A percentile compares a stretch with the other conserved stretches of the same genome.
Evolutionary conservation across 2,888 invertebrate species (phyloP).

Genomic region (Priocnemis perturbator): DNA sequence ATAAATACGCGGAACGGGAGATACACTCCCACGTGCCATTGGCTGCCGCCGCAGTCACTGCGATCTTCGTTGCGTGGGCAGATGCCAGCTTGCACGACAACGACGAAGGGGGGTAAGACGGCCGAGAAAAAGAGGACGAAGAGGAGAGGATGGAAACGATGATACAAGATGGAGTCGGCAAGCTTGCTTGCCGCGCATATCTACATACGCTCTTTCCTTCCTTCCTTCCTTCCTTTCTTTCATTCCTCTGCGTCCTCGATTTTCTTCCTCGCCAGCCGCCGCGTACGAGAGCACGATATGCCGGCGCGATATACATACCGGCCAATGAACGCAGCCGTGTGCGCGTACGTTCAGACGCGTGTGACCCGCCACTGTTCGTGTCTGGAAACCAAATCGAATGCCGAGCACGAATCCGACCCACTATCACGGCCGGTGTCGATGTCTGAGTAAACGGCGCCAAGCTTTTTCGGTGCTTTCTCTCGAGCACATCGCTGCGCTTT

Average conservation of each 20-base stretch:
- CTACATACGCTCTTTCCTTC: constrained; percentile 35
- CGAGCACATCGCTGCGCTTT: too few relatives aligned
- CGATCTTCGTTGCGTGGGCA: constrained; percentile 56
- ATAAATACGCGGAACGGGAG: constrained; percentile 50
- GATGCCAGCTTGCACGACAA: constrained; percentile 65
- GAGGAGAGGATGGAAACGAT: constrained; percentile 13
- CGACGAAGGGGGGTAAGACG: constrained; percentile 29
- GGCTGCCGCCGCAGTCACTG: constrained; percentile 20
- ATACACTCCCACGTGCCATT: constrained; percentile 46
- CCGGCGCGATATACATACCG: not conserved
- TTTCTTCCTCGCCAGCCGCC: not conserved
- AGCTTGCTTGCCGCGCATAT: constrained; percentile 54
- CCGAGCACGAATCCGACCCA: constrained; percentile 37
- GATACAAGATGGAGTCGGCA: constrained; percentile 40
- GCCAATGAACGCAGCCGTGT: not conserved
- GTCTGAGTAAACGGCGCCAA: not conserved
- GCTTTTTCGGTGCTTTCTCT: too few relatives aligned
- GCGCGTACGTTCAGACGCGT: constrained; percentile 23
- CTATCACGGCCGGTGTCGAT: constrained; percentile 29
- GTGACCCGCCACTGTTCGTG: constrained; percentile 44
- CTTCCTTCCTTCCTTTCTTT: not conserved
- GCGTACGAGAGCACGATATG: not conserved
- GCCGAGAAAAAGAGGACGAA: not conserved
- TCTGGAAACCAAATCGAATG: constrained; percentile 44
- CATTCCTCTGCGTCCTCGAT: not conserved